Evolutionary conservation across 1,140 invertebrate species (phyloP).

Genomic region (Megalonaias nervosa): DNA sequence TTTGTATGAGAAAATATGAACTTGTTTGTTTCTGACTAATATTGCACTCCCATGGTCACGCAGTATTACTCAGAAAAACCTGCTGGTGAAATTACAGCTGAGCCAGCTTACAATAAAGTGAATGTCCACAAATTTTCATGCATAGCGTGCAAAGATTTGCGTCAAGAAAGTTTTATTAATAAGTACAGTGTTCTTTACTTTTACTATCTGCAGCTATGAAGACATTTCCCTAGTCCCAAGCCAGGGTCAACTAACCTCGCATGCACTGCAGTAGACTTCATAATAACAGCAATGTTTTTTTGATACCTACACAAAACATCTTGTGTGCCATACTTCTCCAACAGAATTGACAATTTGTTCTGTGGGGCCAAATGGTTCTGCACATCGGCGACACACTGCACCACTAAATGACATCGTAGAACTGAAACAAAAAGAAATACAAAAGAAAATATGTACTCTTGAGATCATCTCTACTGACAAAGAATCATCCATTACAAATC

Average conservation of each 20-base stretch:
- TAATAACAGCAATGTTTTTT: not conserved
- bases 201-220: not conserved
- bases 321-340: conserved; percentile 98
- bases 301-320: conserved; percentile 97
- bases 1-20: too few relatives aligned
- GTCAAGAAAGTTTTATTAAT: not conserved
- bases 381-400: conserved; percentile 93
- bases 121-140: not conserved
- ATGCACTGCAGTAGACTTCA: not conserved
- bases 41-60: too few relatives aligned
- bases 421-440: conserved; percentile 71
- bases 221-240: not conserved
- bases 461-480: too few relatives aligned
- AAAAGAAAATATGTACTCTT: conserved; percentile 6
- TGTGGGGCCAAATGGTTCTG: conserved; percentile 92
- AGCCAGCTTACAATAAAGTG: too few relatives aligned
- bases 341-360: conserved; percentile 99
- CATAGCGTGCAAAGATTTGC: not conserved
- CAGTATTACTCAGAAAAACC: too few relatives aligned
- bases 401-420: conserved; percentile 87
- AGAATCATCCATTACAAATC: not conserved
- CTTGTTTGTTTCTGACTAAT: too few relatives aligned
- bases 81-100: too few relatives aligned
- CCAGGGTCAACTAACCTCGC: not conserved
- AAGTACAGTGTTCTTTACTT: not conserved